Base-by-base conservation (phyloP, 2,113 vertebrate genomes). In the Erythrocercus mccallii region DNA sequence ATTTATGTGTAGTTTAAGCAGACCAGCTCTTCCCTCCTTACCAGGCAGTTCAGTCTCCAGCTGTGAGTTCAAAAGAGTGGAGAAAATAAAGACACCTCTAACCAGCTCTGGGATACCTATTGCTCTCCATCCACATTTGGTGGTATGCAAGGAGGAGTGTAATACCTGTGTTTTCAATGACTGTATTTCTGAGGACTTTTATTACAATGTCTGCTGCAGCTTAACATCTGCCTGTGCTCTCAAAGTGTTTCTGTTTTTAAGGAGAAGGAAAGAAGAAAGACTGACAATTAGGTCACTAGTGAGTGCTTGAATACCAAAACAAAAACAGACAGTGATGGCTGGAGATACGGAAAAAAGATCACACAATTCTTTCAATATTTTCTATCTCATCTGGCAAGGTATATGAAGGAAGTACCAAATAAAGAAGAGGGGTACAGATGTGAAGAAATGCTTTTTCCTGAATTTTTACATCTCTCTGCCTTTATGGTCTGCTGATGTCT, bases 31-130 rank as follows among this genome's bases (percentile, higher is more conserved):
- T 74, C 42, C 12, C 16, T 53, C 12, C 6, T 37, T 28, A 30
- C 10, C 16, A 57, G 9, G 5, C 13, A 0, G 0, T 38, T 53
- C 25, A 33, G 30, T 33, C 15, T 33, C 15, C 27, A 66, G 5
- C 4, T 61, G 12, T 14, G 13, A 42, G 23, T 9, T 66, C 42
- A 69, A 45, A 66, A 28, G 11, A 25, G 12, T 10, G 33, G 14
- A 31, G 3, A 54, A 61, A 40, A 60, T 12, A 22, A 79, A 57
- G 12, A 58, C 1, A 5, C 2, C 23, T 17, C 10, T 40, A 40
- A 19, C 25, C 27, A 33, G 7, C 4, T 85, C 47, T 20, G 31
- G 31, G 6, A 24, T 37, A 9, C 2, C 0, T 11, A 4, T 12
- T 70, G 3, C 9, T 48, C 24, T 90, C 37, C 3, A 24, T 23